phyloP scores from a whole-genome alignment of 2,888 invertebrate genomes.

The Drosophila kuntzei region DNA sequence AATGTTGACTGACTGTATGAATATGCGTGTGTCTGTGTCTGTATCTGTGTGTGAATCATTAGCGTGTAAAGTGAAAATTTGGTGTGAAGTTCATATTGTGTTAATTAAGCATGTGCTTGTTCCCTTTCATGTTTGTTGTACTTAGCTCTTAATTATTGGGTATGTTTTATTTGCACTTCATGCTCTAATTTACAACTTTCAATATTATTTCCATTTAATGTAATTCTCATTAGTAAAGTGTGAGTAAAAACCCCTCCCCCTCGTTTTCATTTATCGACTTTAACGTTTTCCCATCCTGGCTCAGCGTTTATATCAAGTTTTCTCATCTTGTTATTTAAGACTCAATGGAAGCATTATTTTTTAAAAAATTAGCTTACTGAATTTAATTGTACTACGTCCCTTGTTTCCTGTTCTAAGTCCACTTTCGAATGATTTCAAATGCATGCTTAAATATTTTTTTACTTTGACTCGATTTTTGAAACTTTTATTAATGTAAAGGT shows the following conservation, averaged over 20 bases:
- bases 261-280: background rate
- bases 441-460: no score
- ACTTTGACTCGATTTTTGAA: background rate
- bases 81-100: slow-evolving; percentile 40
- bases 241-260: background rate
- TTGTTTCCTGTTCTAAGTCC: background rate
- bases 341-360: background rate
- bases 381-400: background rate
- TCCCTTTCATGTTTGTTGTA: slow-evolving; percentile 35
- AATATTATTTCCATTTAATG: slow-evolving; percentile 2
- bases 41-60: slow-evolving; percentile 10
- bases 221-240: background rate
- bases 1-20: background rate
- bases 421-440: background rate
- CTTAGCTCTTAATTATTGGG: slow-evolving; percentile 22
- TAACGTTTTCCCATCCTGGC: background rate
- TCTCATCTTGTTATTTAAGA: background rate
- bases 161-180: slow-evolving; percentile 11
- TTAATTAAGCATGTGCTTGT: slow-evolving; percentile 39
- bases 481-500: no score
- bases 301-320: background rate
- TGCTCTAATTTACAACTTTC: background rate
- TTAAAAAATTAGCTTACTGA: no score
- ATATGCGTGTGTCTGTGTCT: slow-evolving; percentile 6
- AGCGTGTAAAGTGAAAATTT: slow-evolving; percentile 31